Percentiles rank a stretch among this genome's conserved stretches.
Conservation (phyloP, 2,888 invertebrate genomes). For the Tachystola acroxantha region DNA sequence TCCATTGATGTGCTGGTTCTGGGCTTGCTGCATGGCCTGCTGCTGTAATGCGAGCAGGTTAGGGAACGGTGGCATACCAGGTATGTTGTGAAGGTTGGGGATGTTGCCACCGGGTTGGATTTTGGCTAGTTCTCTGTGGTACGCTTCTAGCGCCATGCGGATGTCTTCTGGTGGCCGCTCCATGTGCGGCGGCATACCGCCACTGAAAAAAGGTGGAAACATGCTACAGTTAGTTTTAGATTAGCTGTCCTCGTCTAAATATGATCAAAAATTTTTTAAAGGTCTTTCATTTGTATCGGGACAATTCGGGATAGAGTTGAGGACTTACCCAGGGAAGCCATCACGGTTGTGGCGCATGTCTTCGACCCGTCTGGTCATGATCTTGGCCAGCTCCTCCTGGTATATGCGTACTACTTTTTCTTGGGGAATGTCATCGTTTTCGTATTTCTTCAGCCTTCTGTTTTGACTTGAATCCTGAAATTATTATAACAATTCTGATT, state of each 20-base stretch:
- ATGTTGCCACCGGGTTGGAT: slow-evolving; percentile 84
- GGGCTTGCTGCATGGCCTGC: slow-evolving; percentile 66
- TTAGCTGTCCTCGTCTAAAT: slow-evolving; percentile 65
- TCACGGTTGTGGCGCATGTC: slow-evolving; percentile 87
- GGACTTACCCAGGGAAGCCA: slow-evolving; percentile 86
- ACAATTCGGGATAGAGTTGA: slow-evolving; percentile 4
- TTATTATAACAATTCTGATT: neutral
- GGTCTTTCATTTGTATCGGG: neutral
- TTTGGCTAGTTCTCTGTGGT: slow-evolving; percentile 95
- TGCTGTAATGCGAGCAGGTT: slow-evolving; percentile 89
- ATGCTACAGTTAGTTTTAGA: slow-evolving; percentile 83
- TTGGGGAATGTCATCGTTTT: slow-evolving; percentile 96
- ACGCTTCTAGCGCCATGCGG: slow-evolving; percentile 92
- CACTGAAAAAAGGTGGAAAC: slow-evolving; percentile 92
- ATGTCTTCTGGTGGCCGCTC: slow-evolving; percentile 87
- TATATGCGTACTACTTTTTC: slow-evolving; percentile 97
- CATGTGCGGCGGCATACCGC: slow-evolving; percentile 80
- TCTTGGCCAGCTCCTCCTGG: slow-evolving; percentile 95
- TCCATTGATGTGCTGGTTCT: slow-evolving; percentile 79
- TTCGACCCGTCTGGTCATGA: slow-evolving; percentile 89
- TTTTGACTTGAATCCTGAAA: slow-evolving; percentile 82
- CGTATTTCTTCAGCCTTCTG: slow-evolving; percentile 89
- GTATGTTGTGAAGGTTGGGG: slow-evolving; percentile 73
- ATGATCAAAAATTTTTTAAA: slow-evolving; percentile 3
- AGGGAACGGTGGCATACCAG: slow-evolving; percentile 78